A percentile compares a stretch with the other conserved stretches of the same genome.
These are phyloP conservation scores for Gymnocypris eckloni DNA, from an alignment of 2,797 vertebrate genomes.

Conservation along the genomic window DNA sequence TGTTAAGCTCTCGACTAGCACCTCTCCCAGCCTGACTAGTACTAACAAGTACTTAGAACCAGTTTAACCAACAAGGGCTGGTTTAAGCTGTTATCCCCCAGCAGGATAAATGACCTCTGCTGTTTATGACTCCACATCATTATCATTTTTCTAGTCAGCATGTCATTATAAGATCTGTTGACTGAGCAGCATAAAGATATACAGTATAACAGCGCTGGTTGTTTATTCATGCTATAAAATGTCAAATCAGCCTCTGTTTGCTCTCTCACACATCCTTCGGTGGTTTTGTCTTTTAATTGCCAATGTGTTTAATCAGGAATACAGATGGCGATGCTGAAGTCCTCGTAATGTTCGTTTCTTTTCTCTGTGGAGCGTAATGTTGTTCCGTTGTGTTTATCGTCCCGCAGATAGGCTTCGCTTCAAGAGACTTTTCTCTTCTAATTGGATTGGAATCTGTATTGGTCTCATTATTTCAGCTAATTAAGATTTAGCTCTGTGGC, in stretches of 20 bases:
- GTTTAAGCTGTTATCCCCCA: neutral
- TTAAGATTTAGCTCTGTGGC: constrained; percentile 73
- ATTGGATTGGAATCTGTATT: constrained; percentile 63
- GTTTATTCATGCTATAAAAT: constrained; percentile 12
- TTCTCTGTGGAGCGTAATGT: neutral
- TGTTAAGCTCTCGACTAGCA: neutral
- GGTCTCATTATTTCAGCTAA: constrained; percentile 74
- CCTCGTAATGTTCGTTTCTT: constrained; percentile 23
- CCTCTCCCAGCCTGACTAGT: neutral
- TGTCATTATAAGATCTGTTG: constrained; percentile 3
- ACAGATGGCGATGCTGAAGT: constrained; percentile 1
- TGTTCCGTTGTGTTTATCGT: constrained; percentile 22
- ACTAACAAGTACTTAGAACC: neutral
- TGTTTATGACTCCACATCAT: constrained; percentile 24
- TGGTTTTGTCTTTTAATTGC: constrained; percentile 35
- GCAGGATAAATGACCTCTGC: constrained; percentile 24
- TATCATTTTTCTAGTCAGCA: constrained; percentile 34
- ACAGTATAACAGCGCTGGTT: neutral
- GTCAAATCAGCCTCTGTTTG: neutral
- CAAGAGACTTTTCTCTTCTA: constrained; percentile 42
- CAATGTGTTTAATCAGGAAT: constrained; percentile 1
- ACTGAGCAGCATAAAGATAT: neutral
- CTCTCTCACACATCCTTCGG: constrained; percentile 5
- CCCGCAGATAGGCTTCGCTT: constrained; percentile 46
- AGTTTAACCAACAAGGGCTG: neutral